Percentiles rank a stretch among this genome's conserved stretches.
These are phyloP conservation scores for Aurelia sp. DNA, from an alignment of 30 jellyfish, hydroid and myxozoan genomes.

Conservation along the genomic window DNA sequence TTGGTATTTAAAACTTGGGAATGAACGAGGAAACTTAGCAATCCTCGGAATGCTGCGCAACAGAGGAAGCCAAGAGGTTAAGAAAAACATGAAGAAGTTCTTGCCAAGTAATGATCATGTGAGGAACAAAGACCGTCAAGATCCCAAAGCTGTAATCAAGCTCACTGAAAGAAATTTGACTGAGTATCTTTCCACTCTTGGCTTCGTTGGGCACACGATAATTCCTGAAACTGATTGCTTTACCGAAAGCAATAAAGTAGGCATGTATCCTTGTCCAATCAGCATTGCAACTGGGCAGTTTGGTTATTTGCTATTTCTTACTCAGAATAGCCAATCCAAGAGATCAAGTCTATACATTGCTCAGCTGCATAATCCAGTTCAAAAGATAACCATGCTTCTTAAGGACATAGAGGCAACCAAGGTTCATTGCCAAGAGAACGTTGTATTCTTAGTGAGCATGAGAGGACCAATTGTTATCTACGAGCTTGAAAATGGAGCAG, in stretches of 20 bases:
- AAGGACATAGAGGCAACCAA: too few species aligned
- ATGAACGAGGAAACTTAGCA: conserved; percentile 11
- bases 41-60: conserved; percentile 18
- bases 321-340: neutral
- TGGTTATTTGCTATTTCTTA: conserved; percentile 20
- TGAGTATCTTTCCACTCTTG: neutral
- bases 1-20: conserved; percentile 6
- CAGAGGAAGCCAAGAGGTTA: conserved; percentile 7
- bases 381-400: too few species aligned
- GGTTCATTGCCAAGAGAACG: neutral
- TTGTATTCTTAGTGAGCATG: neutral
- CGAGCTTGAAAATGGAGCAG: neutral
- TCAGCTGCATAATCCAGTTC: conserved; percentile 32
- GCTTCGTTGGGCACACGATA: conserved; percentile 31
- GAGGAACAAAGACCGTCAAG: neutral
- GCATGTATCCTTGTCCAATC: conserved; percentile 34
- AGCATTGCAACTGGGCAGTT: conserved; percentile 21
- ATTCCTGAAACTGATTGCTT: conserved; percentile 10
- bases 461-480: neutral
- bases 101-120: conserved; percentile 4
- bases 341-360: conserved; percentile 16
- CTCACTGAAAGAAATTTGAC: neutral
- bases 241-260: conserved; percentile 9
- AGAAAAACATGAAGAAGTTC: neutral
- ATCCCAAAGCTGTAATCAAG: neutral